Evolutionary conservation across 2,888 invertebrate genomes (phyloP).

Genomic region (Microplitis deprimator): DNA sequence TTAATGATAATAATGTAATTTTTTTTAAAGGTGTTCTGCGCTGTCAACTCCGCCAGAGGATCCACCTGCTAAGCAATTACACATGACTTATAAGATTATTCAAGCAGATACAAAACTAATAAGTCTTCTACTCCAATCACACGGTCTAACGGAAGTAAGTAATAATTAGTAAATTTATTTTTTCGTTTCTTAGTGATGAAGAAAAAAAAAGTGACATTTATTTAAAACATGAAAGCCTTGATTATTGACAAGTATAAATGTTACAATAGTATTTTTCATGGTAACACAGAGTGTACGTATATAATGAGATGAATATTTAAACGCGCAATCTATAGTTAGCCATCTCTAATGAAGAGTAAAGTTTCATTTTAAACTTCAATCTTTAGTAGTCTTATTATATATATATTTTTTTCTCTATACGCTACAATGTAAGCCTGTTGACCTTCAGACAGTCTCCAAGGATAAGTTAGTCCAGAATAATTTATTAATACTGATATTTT

Average conservation of each 20-base stretch:
- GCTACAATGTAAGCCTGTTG: neutral
- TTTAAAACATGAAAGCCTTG: neutral
- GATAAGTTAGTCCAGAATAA: conserved; percentile 25
- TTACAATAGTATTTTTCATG: conserved; percentile 14
- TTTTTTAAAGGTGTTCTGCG: conserved; percentile 64
- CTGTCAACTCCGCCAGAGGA: conserved; percentile 67
- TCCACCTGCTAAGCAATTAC: conserved; percentile 73
- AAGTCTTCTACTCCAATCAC: conserved; percentile 82
- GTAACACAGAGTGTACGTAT: conserved; percentile 22
- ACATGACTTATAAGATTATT: conserved; percentile 84
- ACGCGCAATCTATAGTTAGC: conserved; percentile 10
- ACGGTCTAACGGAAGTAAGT: conserved; percentile 81
- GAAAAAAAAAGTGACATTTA: conserved; percentile 2
- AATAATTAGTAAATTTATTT: conserved; percentile 13
- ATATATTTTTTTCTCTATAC: conserved; percentile 15
- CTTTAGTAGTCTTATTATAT: neutral
- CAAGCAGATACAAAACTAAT: conserved; percentile 88
- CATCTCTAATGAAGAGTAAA: conserved; percentile 14
- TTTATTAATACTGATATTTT: conserved; percentile 38
- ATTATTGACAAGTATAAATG: conserved; percentile 28
- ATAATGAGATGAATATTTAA: conserved; percentile 21
- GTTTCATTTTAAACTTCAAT: conserved; percentile 25
- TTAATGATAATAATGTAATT: conserved; percentile 28
- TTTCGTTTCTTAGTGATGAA: conserved; percentile 10
- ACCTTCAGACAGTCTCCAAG: conserved; percentile 21